Conservation (phyloP, 2,113 vertebrate species). For the Thamnophis sirtalis region DNA sequence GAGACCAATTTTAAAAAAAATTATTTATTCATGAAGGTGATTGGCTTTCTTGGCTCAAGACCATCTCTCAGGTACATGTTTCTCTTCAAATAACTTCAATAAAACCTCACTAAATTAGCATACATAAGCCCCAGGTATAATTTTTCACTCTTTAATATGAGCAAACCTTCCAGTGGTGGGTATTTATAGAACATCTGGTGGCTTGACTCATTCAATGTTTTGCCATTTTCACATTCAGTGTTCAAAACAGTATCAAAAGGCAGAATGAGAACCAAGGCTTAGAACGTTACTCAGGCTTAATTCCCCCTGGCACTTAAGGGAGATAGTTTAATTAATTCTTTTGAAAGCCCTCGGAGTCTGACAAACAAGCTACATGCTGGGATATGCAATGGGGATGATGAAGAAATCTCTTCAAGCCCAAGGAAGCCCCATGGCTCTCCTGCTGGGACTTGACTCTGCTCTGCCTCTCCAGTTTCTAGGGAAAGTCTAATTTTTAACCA, state of each 20-base stretch:
- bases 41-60: neutral
- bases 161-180: neutral
- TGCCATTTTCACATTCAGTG: constrained; percentile 7
- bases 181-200: constrained; percentile 36
- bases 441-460: constrained; percentile 54
- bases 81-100: neutral
- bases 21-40: neutral
- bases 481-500: constrained; percentile 66
- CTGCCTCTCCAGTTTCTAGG: constrained; percentile 36
- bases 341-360: neutral
- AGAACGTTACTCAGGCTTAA: constrained; percentile 3
- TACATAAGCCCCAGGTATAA: neutral
- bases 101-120: neutral
- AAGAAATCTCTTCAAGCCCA: constrained; percentile 53
- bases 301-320: constrained; percentile 11
- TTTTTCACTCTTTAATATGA: neutral
- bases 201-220: constrained; percentile 52
- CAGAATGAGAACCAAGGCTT: constrained; percentile 36
- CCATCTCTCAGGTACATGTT: neutral
- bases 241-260: constrained; percentile 53
- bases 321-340: neutral
- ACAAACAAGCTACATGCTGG: constrained; percentile 53
- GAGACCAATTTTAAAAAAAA: neutral
- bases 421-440: constrained; percentile 44
- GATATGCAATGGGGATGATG: constrained; percentile 59